phyloP scores from a whole-genome alignment of 30 jellyfish, hydroid and myxozoan genomes.

The Hydractinia echinata region DNA sequence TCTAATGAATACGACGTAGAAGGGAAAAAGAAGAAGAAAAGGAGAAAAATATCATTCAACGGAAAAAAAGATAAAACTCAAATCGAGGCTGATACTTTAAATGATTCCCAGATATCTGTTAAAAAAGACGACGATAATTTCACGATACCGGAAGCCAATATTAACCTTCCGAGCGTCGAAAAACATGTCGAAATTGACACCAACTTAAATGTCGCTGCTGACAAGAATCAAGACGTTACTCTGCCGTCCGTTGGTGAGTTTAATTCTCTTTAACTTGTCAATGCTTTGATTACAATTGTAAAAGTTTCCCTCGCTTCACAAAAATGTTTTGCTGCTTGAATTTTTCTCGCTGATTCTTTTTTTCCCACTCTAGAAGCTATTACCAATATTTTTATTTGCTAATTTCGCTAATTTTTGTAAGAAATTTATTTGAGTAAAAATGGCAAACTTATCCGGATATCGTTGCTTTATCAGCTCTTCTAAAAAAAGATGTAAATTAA shows the following conservation, averaged over 20 bases:
- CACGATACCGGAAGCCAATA: constrained; percentile 24
- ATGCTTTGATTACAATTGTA: too few species aligned
- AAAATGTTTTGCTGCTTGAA: too few species aligned
- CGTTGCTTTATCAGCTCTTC: too few species aligned
- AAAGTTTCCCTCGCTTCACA: too few species aligned
- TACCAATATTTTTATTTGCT: too few species aligned
- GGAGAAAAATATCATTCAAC: neutral
- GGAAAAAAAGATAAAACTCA: neutral
- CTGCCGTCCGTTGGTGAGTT: neutral
- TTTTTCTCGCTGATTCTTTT: too few species aligned
- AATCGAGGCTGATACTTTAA: neutral
- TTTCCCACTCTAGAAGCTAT: too few species aligned
- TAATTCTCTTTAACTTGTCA: too few species aligned
- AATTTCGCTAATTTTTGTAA: too few species aligned
- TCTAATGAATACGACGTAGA: constrained; percentile 15
- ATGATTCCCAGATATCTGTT: constrained; percentile 2
- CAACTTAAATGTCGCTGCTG: neutral
- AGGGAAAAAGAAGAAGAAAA: neutral
- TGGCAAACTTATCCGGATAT: too few species aligned
- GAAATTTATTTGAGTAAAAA: too few species aligned
- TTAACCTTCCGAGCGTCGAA: neutral
- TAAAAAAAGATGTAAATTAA: too few species aligned
- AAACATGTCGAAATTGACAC: neutral
- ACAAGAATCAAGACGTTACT: neutral
- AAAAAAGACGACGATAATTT: constrained; percentile 30